Conservation (phyloP, 2,113 vertebrate species). For the Tupaia chinensis region DNA sequence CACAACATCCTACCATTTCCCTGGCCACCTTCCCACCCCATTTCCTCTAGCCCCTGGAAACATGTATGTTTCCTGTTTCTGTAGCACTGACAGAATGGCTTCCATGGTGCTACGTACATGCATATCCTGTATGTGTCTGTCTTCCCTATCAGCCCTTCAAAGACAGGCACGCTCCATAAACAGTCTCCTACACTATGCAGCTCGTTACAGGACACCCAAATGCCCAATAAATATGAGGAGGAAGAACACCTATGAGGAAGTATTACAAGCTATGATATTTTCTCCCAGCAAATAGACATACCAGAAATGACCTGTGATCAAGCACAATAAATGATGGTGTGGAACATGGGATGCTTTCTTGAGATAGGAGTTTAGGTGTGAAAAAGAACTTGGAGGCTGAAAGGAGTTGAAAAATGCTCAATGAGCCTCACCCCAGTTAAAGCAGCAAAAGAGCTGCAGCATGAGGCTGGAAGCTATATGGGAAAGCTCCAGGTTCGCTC, state of each 20-base stretch:
- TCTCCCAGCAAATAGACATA: background rate
- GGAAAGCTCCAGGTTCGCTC: too few relatives aligned
- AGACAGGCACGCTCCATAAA: background rate
- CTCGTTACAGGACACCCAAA: background rate
- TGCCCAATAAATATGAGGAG: background rate
- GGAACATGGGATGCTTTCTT: background rate
- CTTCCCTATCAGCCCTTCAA: background rate
- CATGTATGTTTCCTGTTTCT: background rate
- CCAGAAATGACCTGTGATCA: background rate
- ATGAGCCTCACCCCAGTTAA: too few relatives aligned
- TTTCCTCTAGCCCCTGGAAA: too few relatives aligned
- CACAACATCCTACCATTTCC: background rate
- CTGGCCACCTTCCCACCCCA: background rate
- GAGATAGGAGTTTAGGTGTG: background rate
- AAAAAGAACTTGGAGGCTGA: background rate
- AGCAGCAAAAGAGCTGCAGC: too few relatives aligned
- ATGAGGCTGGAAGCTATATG: too few relatives aligned
- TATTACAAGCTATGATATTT: background rate
- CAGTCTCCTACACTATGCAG: background rate
- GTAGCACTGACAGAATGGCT: accelerated
- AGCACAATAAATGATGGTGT: background rate
- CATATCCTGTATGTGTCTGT: accelerated
- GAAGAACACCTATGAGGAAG: background rate
- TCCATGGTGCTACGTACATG: too few relatives aligned
- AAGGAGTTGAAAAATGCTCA: background rate